Base-by-base conservation (phyloP, 2,888 invertebrate genomes). In the Stratiomys singularior region DNA sequence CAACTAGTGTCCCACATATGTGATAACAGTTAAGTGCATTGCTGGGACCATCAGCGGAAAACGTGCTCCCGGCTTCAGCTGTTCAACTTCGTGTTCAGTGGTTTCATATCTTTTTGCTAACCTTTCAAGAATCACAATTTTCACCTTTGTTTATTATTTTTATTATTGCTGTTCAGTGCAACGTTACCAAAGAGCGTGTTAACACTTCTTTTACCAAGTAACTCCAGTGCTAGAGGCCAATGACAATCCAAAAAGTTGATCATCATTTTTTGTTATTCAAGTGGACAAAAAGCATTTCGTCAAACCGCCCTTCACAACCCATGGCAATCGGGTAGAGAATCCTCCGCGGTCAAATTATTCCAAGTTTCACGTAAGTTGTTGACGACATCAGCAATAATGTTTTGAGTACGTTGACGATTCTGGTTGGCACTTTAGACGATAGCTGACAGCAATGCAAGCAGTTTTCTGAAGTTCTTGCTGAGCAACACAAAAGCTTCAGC, bases 351-450 rank as follows among this genome's bases (percentile, higher is more conserved):
- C 78, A 77, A 78, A 79, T 79, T 77, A 77, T 66, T 74, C 63
- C 71, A 52, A 67, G 78, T 78, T 78, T 78, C 79, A 71, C 63
- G 78, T 78, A 78, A 79, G 78, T 78, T 78, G 79, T 79, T 79
- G 79, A 78, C 77, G 77, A 79, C 78, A 78, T 78, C 78, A 79
- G 79, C 79, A 79, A 79, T 79, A 79, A 79, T 79, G 78, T 76
- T 79, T 78, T 78, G 78, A 79, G 78, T 67, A 44, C 74, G 30
- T 58, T 74, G 74, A 74, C 74, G 74, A 74, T 74, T 56, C 74
- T 13, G 58, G 28, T 5, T 44, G 46, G 58, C 74, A 37, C 37
- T 58, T 58, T 58, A 25, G 30, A 58, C 74, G 58, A 74, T 69
- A 30, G 69, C 74, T 76, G 74, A 76, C 71, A 64, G 66, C 52